Evolutionary conservation across 1,140 invertebrate genomes (phyloP), one percentile per base, ranked within the genome.

Genomic region (Aphelenchoides fujianensis): DNA sequence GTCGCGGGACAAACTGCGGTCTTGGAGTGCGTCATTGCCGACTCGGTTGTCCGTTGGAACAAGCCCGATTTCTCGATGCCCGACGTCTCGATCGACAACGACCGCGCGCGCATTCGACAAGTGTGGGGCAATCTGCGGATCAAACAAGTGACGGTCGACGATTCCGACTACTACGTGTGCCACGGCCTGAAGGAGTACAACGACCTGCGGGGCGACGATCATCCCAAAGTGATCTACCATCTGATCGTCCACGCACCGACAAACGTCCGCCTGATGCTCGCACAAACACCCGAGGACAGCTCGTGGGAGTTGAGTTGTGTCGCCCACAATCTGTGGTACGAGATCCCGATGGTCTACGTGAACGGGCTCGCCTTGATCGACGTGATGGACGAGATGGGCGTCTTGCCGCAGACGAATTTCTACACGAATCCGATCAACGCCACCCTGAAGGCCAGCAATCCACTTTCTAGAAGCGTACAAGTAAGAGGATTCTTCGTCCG

Each of bases 401-500:
- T 80, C 28, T 68, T 76, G 16, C 66, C 79, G 27, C 68, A 73
- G 28, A 79, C 78, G 1, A 81, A 81, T 62, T 80, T 80, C 37
- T 80, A 69, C 66, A 76, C 77, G 16, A 80, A 80, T 63, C 78
- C 78, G 19, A 75, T 80, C 53, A 79, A 79, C 67, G 75, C 79
- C 1, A 76, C 76, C 1, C 36, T 80, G n/a, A 63, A 70, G 70
- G 52, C 71, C 0, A 70, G 71, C 31, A 67, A 57, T 31, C 69
- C 76, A 5, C 71, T 80, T 23, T 67, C 77, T 67, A 79, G 78
- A 34, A 79, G 75, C 63, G 71, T 80, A 36, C 78, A 79, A 64
- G 77, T 79, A 41, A 2, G 0, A 23, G 27, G 34, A n/a, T 0
- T 27, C 0, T 59, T 41, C 7, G 3, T 59, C 27, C 34, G 23